Conservation (phyloP, 2,113 vertebrate species). For the Lycaon pictus region DNA sequence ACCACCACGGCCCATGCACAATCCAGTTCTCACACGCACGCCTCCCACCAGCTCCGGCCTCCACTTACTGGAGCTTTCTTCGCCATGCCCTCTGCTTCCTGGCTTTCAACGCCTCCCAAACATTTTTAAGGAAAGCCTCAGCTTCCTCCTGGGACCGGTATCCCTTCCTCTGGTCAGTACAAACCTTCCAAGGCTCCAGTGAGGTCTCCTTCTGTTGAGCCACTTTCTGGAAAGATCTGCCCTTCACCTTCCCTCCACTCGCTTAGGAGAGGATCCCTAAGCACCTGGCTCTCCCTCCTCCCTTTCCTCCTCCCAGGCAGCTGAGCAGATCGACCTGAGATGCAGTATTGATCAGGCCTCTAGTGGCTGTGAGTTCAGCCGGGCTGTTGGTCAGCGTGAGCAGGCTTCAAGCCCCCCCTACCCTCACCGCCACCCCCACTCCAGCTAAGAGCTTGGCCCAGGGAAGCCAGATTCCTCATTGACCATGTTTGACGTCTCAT, state of each 20-base stretch:
- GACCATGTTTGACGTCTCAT: neutral
- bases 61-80: neutral
- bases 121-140: too few species aligned
- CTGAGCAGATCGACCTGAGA: neutral
- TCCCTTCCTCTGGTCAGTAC: neutral
- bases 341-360: neutral
- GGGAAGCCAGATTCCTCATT: neutral
- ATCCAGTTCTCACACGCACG: neutral
- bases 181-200: too few species aligned
- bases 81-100: accelerated
- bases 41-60: accelerated
- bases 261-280: neutral
- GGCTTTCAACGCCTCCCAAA: neutral
- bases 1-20: accelerated
- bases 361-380: neutral
- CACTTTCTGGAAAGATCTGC: neutral
- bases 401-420: neutral
- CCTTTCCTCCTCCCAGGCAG: neutral
- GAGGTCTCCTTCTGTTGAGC: neutral
- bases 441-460: neutral
- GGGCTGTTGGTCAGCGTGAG: neutral
- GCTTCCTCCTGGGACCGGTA: neutral
- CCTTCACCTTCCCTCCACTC: too few species aligned
- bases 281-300: neutral
- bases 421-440: accelerated